These are phyloP conservation scores for Archaeoteleia sp. DNA, from an alignment of 2,888 invertebrate species.

Conservation along the genomic window DNA sequence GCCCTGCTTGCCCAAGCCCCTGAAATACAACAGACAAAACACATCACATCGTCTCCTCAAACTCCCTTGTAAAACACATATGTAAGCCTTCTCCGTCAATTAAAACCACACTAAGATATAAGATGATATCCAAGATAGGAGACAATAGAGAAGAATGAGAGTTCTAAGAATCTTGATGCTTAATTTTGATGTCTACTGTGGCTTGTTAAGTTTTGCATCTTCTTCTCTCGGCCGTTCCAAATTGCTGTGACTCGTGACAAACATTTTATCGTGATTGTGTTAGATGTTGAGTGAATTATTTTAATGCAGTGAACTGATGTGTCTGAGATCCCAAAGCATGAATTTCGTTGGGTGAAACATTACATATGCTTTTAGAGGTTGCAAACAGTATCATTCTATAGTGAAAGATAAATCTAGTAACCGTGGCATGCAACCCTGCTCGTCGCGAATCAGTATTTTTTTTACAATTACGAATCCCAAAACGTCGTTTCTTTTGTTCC, in stretches of 20 bases:
- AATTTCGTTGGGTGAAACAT: conserved; percentile 13
- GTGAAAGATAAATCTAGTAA: conserved; percentile 1
- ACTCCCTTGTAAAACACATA: conserved; percentile 64
- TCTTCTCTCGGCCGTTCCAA: neutral
- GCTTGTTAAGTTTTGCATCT: neutral
- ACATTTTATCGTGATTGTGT: neutral
- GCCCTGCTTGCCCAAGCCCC: conserved; percentile 97
- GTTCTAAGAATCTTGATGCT: conserved; percentile 6
- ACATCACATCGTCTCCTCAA: conserved; percentile 72
- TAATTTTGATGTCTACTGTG: neutral
- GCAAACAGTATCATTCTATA: too few species aligned
- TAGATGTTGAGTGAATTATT: neutral
- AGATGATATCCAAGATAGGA: conserved; percentile 46
- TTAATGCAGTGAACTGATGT: conserved; percentile 5
- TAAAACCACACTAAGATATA: conserved; percentile 70
- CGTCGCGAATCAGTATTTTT: neutral
- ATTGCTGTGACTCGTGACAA: neutral
- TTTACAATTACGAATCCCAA: neutral
- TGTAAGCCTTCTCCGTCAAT: conserved; percentile 63
- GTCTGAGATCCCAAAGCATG: conserved; percentile 28
- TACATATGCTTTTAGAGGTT: too few species aligned
- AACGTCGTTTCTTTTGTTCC: neutral
- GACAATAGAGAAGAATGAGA: conserved; percentile 22
- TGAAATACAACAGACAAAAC: conserved; percentile 79
- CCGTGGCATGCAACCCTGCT: neutral